Conservation (phyloP, 2,888 invertebrate genomes). For the Pycnomerus fuliginosus region DNA sequence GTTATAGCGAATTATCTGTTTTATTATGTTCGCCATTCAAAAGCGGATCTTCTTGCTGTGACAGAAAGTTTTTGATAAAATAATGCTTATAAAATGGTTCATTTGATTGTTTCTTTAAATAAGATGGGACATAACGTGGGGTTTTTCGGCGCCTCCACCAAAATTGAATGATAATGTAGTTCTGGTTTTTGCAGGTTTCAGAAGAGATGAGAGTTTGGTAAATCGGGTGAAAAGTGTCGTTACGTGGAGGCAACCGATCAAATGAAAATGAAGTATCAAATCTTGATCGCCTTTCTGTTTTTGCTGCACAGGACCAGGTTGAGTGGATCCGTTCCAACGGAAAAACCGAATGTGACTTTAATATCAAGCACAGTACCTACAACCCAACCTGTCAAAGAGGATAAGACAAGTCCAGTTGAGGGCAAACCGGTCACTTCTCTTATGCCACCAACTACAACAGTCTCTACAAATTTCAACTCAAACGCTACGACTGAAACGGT, state of each 20-base stretch:
- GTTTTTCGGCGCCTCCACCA: slow-evolving; percentile 5
- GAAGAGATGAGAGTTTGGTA: slow-evolving; percentile 7
- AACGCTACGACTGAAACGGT: slow-evolving; percentile 6
- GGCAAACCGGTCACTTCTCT: slow-evolving; percentile 14
- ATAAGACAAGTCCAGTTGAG: slow-evolving; percentile 6
- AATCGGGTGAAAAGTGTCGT: slow-evolving; percentile 13
- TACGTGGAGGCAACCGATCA: slow-evolving; percentile 2
- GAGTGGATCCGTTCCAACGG: slow-evolving; percentile 7
- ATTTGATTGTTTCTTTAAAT: too few species aligned
- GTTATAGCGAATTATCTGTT: too few species aligned
- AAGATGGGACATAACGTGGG: too few species aligned
- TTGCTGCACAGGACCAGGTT: slow-evolving; percentile 3
- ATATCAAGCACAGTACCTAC: slow-evolving; percentile 6
- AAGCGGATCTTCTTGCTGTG: too few species aligned
- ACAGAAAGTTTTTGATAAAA: too few species aligned
- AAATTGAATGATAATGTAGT: slow-evolving; percentile 2
- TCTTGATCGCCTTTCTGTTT: slow-evolving; percentile 11
- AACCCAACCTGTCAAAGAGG: slow-evolving; percentile 6
- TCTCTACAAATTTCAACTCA: slow-evolving; percentile 6
- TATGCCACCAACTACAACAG: slow-evolving; percentile 8
- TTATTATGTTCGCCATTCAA: too few species aligned
- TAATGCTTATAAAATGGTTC: too few species aligned
- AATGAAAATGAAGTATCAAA: slow-evolving; percentile 14
- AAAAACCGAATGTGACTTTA: slow-evolving; percentile 11
- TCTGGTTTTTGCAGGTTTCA: slow-evolving; percentile 11